Evolutionary conservation across 2,113 vertebrate species (phyloP).

Genomic region (Manacus vitellinus): DNA sequence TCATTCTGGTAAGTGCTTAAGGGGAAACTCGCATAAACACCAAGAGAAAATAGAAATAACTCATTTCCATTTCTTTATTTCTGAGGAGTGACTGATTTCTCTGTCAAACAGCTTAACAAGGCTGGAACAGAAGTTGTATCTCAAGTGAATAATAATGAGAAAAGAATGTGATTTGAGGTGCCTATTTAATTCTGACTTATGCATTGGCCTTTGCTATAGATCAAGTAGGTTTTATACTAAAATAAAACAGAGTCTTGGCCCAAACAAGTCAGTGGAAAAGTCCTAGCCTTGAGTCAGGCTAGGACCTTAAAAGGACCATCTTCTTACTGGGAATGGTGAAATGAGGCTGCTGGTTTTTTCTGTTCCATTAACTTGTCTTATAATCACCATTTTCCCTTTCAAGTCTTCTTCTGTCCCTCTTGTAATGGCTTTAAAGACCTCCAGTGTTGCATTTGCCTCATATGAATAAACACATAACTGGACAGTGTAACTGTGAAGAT

Average conservation of each 20-base stretch:
- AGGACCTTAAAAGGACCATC: neutral
- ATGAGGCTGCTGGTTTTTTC: neutral
- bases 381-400: neutral
- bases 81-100: slow-evolving; percentile 39
- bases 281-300: neutral
- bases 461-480: neutral
- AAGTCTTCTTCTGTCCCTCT: neutral
- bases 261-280: neutral
- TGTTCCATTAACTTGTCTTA: neutral
- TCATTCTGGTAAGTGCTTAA: slow-evolving; percentile 40
- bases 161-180: neutral
- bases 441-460: neutral
- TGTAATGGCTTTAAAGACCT: neutral
- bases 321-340: neutral
- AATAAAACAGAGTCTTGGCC: neutral
- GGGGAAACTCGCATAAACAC: slow-evolving; percentile 23
- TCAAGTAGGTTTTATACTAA: neutral
- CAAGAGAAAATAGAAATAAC: slow-evolving; percentile 43
- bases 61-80: slow-evolving; percentile 55
- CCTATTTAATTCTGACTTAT: neutral
- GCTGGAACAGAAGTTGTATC: neutral
- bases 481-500: neutral
- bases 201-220: neutral
- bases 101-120: slow-evolving; percentile 36
- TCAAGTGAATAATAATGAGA: slow-evolving; percentile 43